Evolutionary conservation across 1,140 invertebrate species (phyloP).

Genomic region (Lucilia sericata): DNA sequence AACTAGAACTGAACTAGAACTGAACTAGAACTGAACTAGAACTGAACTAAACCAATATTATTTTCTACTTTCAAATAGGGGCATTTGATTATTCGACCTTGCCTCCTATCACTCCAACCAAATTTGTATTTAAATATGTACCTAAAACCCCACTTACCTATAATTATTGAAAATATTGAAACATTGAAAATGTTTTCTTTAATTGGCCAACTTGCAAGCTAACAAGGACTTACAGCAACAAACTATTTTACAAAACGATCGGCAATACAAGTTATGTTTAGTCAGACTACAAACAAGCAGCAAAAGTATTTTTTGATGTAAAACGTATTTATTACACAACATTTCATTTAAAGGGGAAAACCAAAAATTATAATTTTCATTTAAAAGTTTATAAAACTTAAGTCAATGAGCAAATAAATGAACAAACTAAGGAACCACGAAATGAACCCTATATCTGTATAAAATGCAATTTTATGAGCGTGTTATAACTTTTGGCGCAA

Average conservation of each 20-base stretch:
- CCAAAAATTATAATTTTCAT: neutral
- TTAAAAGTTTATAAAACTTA: neutral
- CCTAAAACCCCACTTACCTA: neutral
- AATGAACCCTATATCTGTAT: neutral
- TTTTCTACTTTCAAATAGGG: no score
- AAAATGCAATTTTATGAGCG: no score
- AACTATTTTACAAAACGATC: neutral
- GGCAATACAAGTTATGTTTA: neutral
- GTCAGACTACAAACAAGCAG: no score
- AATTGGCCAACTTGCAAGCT: constrained; percentile 15
- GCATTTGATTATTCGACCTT: no score
- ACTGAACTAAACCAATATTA: no score
- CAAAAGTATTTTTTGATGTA: no score
- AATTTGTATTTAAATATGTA: no score
- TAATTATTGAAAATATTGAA: constrained; percentile 26
- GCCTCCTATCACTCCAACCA: no score
- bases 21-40: no score
- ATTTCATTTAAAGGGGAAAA: constrained; percentile 34
- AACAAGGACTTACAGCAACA: neutral
- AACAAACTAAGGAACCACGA: neutral
- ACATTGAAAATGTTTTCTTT: constrained; percentile 11
- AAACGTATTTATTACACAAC: constrained; percentile 42
- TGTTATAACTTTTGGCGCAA: no score
- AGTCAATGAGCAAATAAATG: neutral
- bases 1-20: no score